phyloP scores from a whole-genome alignment of 2,797 vertebrate genomes.

The Nasua narica region DNA sequence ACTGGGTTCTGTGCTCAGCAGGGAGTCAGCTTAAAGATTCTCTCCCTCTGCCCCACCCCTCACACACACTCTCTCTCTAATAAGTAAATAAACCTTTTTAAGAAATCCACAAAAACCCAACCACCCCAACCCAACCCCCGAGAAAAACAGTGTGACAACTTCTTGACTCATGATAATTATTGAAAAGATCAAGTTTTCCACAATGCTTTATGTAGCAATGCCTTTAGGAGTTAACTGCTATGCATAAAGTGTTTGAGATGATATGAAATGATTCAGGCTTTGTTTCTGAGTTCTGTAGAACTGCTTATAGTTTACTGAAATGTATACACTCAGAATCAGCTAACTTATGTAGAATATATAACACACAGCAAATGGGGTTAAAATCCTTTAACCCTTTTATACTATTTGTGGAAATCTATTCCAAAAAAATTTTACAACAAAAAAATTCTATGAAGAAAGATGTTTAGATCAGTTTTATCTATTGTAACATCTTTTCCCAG shows the following conservation, averaged over 20 bases:
- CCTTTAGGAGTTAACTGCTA: not conserved
- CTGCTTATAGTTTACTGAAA: not conserved
- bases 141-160: not conserved
- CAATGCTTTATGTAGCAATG: not conserved
- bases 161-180: not conserved
- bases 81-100: not conserved
- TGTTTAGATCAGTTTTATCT: constrained; percentile 18
- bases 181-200: constrained; percentile 14
- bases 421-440: constrained; percentile 11
- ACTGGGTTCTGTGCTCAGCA: not conserved
- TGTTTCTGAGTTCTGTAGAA: not conserved
- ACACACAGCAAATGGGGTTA: not conserved
- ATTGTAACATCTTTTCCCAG: not conserved
- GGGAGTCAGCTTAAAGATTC: not conserved
- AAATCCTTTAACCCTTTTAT: not conserved
- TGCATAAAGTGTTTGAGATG: not conserved
- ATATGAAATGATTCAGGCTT: constrained; percentile 13
- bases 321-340: not conserved
- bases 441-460: not conserved
- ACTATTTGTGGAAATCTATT: not conserved
- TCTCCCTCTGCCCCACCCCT: not conserved
- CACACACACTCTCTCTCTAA: not conserved
- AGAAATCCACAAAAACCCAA: not conserved
- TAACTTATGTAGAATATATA: not conserved
- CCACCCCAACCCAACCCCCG: not conserved